Conservation (phyloP, 2,797 vertebrate genomes). For the Acridotheres tristis region DNA sequence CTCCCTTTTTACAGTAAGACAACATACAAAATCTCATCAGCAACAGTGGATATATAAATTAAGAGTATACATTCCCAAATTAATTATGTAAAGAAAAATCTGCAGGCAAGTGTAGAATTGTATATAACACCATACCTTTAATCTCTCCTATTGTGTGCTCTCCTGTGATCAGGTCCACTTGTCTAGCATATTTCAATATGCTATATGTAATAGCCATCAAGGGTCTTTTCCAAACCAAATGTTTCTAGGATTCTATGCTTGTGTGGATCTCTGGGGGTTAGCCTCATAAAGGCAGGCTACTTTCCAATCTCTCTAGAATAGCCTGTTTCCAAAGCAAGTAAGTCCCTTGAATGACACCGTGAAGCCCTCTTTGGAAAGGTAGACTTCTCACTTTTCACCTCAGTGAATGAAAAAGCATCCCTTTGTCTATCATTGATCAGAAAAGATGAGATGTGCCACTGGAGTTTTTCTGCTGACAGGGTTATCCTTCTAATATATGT, state of each 20-base stretch:
- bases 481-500: neutral
- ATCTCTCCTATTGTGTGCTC: neutral
- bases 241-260: neutral
- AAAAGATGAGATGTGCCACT: neutral
- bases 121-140: neutral
- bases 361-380: neutral
- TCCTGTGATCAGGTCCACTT: neutral
- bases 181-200: neutral
- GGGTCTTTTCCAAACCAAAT: neutral
- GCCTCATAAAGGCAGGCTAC: neutral
- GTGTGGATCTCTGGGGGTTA: neutral
- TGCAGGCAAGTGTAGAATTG: slow-evolving; percentile 38
- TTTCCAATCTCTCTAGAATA: neutral
- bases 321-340: neutral
- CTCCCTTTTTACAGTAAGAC: slow-evolving; percentile 58
- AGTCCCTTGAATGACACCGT: neutral
- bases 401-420: neutral
- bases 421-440: neutral
- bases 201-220: neutral
- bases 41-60: slow-evolving; percentile 60
- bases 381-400: neutral
- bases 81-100: slow-evolving; percentile 64
- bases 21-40: slow-evolving; percentile 67
- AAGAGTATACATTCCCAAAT: slow-evolving; percentile 64
- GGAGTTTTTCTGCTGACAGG: neutral